Percentiles rank a stretch among this genome's conserved stretches.
phyloP scores from a whole-genome alignment of 2,888 invertebrate species.

The Tipula unca region DNA sequence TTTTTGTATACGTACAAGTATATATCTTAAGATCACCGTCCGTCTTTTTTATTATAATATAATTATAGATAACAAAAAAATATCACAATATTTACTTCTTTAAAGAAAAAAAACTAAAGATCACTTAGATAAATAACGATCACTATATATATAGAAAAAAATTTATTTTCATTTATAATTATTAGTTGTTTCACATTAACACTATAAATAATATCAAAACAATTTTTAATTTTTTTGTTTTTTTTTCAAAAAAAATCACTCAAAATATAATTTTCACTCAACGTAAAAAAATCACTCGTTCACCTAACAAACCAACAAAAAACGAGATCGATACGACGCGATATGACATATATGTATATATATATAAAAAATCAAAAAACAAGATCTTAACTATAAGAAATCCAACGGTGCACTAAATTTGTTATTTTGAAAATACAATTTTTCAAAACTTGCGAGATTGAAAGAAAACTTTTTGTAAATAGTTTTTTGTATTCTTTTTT shows the following conservation, averaged over 20 bases:
- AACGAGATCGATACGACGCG: neutral
- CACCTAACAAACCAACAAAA: neutral
- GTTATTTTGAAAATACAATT: conserved; percentile 14
- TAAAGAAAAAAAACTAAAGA: neutral
- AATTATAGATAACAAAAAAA: neutral
- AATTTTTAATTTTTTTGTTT: neutral
- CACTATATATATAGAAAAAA: neutral
- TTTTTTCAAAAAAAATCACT: neutral
- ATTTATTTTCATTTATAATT: neutral
- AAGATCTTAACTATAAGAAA: conserved; percentile 9
- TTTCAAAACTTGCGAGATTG: neutral
- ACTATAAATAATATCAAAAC: neutral
- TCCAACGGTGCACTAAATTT: conserved; percentile 20
- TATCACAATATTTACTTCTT: conserved; percentile 8
- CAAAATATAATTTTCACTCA: neutral
- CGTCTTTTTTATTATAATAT: neutral
- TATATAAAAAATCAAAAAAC: neutral
- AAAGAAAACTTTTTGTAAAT: neutral
- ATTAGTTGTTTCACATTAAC: conserved; percentile 8
- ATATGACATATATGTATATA: neutral
- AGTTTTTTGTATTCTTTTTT: neutral
- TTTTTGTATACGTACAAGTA: neutral
- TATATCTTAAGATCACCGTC: neutral
- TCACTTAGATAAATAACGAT: neutral
- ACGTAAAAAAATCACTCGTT: neutral